phyloP scores from a whole-genome alignment of 2,888 invertebrate species.

The Listrodromus nycthemerus region DNA sequence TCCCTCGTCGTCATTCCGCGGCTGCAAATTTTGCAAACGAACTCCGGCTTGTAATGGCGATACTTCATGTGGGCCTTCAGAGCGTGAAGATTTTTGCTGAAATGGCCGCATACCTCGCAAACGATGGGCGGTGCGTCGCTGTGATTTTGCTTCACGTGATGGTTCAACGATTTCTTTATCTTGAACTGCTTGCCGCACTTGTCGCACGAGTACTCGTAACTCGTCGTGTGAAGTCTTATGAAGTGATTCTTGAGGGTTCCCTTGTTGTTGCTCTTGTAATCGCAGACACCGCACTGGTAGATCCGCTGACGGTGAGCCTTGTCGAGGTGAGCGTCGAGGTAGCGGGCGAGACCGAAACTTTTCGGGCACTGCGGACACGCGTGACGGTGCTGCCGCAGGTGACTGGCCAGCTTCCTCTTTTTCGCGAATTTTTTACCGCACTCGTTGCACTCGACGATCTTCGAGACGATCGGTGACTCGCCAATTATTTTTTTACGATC shows the following conservation, averaged over 20 bases:
- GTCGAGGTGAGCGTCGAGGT: conserved; percentile 61
- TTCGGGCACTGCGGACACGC: conserved; percentile 63
- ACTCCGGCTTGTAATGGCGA: conserved; percentile 75
- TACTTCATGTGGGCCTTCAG: conserved; percentile 77
- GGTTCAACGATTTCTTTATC: conserved; percentile 75
- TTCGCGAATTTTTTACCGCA: conserved; percentile 72
- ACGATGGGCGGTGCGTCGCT: conserved; percentile 74
- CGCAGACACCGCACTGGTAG: conserved; percentile 69
- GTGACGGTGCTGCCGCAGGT: conserved; percentile 66
- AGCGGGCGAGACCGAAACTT: conserved; percentile 52
- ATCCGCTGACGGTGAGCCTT: conserved; percentile 56
- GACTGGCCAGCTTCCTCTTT: conserved; percentile 67
- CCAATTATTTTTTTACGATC: not conserved
- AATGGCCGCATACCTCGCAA: conserved; percentile 77
- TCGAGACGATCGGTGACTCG: not conserved
- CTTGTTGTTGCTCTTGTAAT: conserved; percentile 76
- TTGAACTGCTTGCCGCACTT: conserved; percentile 76
- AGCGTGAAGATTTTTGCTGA: conserved; percentile 75
- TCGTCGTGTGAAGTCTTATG: conserved; percentile 74
- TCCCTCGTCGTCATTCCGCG: conserved; percentile 76
- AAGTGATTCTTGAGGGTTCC: conserved; percentile 75
- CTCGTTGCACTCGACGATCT: conserved; percentile 73
- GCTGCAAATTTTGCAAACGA: conserved; percentile 74
- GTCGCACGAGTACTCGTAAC: conserved; percentile 74
- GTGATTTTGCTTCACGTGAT: conserved; percentile 75